Conservation (phyloP, 35 echinoderm and acorn worm species). For the Patiria miniata region DNA sequence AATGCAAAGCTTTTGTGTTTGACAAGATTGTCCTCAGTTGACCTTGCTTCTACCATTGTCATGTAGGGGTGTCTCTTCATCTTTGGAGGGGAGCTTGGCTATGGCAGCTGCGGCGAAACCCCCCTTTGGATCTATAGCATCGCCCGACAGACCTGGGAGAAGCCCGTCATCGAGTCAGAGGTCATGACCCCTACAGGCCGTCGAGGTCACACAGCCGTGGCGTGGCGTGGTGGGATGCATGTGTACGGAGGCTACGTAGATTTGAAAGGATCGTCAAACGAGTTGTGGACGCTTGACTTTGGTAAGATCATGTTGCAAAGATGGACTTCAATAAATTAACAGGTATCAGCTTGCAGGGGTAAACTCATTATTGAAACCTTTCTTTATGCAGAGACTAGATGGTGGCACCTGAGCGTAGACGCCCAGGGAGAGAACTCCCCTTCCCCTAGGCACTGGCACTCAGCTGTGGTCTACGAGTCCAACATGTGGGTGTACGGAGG, state of each 20-base stretch:
- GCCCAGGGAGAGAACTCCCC: slow-evolving; percentile 36
- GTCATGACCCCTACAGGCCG: slow-evolving; percentile 59
- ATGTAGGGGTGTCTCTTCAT: slow-evolving; percentile 54
- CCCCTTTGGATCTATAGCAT: slow-evolving; percentile 67
- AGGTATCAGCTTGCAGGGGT: too few relatives aligned
- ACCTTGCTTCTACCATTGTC: not conserved
- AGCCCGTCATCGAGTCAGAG: slow-evolving; percentile 59
- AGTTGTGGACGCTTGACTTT: slow-evolving; percentile 80
- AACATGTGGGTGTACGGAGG: slow-evolving; percentile 78
- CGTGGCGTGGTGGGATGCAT: slow-evolving; percentile 57
- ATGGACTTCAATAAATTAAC: not conserved
- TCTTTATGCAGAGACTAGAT: slow-evolving; percentile 43
- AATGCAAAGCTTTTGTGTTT: too few relatives aligned
- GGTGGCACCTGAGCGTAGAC: slow-evolving; percentile 59
- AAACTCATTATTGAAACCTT: not conserved
- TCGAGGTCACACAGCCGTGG: slow-evolving; percentile 60
- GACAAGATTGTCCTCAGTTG: too few relatives aligned
- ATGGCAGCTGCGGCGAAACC: slow-evolving; percentile 54
- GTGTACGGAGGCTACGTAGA: slow-evolving; percentile 72
- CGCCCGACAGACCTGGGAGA: slow-evolving; percentile 38
- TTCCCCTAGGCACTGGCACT: slow-evolving; percentile 53
- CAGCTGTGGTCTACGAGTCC: slow-evolving; percentile 53
- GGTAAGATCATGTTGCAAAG: slow-evolving; percentile 32
- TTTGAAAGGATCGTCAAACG: slow-evolving; percentile 71
- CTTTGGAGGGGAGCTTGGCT: slow-evolving; percentile 74